These are phyloP conservation scores for Hycleus phaleratus DNA, from an alignment of 1,140 invertebrate genomes.

Conservation along the genomic window DNA sequence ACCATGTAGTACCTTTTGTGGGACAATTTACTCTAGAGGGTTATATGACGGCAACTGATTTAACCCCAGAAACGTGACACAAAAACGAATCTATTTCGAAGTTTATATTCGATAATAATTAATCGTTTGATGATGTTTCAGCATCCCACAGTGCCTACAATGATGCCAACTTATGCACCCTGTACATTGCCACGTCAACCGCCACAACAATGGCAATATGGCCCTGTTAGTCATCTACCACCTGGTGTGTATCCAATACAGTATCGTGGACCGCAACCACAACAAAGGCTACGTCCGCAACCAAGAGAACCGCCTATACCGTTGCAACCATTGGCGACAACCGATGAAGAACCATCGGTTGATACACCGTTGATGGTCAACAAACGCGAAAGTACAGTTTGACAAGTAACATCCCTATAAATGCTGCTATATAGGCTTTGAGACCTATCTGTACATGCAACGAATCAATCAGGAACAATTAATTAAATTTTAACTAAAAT, in stretches of 20 bases:
- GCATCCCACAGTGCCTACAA: slow-evolving; percentile 28
- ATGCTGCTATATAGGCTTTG: background rate
- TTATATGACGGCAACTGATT: too few species aligned
- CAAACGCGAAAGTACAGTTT: slow-evolving; percentile 50
- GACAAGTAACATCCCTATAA: slow-evolving; percentile 41
- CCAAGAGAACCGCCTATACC: slow-evolving; percentile 41
- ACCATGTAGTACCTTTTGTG: too few species aligned
- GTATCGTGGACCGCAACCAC: slow-evolving; percentile 29
- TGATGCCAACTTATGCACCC: slow-evolving; percentile 37
- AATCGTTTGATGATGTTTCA: slow-evolving; percentile 18
- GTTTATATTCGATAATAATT: background rate
- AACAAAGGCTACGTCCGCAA: slow-evolving; percentile 26
- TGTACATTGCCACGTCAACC: slow-evolving; percentile 46
- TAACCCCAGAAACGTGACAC: too few species aligned
- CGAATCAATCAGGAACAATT: background rate
- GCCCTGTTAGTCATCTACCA: slow-evolving; percentile 35
- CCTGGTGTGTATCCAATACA: slow-evolving; percentile 36
- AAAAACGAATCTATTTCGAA: background rate
- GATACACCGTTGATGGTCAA: slow-evolving; percentile 48
- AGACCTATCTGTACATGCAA: background rate
- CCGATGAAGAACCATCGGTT: slow-evolving; percentile 45
- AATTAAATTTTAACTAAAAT: background rate
- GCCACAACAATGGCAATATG: slow-evolving; percentile 35
- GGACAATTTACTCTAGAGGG: too few species aligned
- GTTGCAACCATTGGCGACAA: slow-evolving; percentile 36